Evolutionary conservation across 2,113 vertebrate genomes (phyloP), one percentile per base, ranked within the genome.

Genomic region (Trogon surrucura): DNA sequence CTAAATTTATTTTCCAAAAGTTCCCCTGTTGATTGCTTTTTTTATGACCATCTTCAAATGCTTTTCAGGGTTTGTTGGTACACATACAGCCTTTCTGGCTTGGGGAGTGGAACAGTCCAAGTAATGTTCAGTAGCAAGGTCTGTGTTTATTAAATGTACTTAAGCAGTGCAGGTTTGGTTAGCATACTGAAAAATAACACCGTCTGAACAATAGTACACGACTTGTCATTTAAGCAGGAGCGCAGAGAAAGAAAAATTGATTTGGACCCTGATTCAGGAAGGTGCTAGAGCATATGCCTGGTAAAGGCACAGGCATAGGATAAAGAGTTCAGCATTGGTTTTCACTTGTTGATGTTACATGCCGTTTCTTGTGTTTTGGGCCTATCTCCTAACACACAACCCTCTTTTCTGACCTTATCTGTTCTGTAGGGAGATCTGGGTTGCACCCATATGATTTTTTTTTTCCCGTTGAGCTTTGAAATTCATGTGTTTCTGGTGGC

Each of bases 401-500:
- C 17, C 16, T 65, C 41, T 57, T 34, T 32, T 34, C 58, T 70
- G 25, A 36, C 71, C n/a, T 80, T 65, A 19, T 7, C 30, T 29
- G 11, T 71, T 89, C 34, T 41, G 29, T 65, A 48, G 36, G 41
- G 83, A 81, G 32, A 13, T 38, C 27, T 74, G 80, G 34, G 34
- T 36, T 5, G 2, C 69, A 51, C 71, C 66, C 17, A 3, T 0
- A 0, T 2, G 4, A 13, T 21, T 83, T 65, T 80, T 34, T 41
- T 30, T 47, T 47, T 47, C 45, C 38, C 56, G 25, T 70, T 85
- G 64, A 78, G 78, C 79, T 93, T 80, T 70, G 56, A 44, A 69
- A 64, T 80, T 53, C 21, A 32, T 82, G 38, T 58, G 34, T 69
- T 93, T 92, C 64, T 77, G 45, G 17, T 80, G 64, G n/a, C 32